Conservation (phyloP, 2,113 vertebrate genomes). For the Gila orcuttii region DNA sequence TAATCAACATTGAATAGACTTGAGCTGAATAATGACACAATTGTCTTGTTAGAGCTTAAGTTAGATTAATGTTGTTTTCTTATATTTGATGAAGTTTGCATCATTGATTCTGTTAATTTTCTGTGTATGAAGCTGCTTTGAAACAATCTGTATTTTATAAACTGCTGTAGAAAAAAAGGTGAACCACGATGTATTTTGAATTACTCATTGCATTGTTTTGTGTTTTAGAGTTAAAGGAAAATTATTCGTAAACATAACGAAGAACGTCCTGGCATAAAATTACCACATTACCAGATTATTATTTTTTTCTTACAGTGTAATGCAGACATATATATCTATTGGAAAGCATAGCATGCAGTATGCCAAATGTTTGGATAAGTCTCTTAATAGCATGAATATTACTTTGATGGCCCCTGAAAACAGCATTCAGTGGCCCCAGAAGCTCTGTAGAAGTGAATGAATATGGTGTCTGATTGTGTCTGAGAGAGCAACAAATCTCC, state of each 20-base stretch:
- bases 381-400: conserved; percentile 25
- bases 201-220: not conserved
- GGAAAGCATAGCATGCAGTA: conserved; percentile 30
- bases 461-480: conserved; percentile 22
- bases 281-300: no score
- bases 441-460: conserved; percentile 1
- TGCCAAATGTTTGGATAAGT: conserved; percentile 29
- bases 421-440: not conserved
- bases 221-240: not conserved
- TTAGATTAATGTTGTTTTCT: no score
- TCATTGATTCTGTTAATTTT: no score
- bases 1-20: no score
- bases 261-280: not conserved
- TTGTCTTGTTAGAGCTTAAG: no score
- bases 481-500: conserved; percentile 40
- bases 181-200: no score
- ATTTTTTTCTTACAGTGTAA: not conserved
- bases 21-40: no score
- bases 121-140: no score
- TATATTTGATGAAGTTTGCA: no score
- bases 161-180: no score
- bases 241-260: not conserved
- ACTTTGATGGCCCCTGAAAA: conserved; percentile 22
- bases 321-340: not conserved
- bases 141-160: no score